A percentile compares a stretch with the other conserved stretches of the same genome.
phyloP scores from a whole-genome alignment of 2,797 vertebrate genomes.

The Liparis tanakae region DNA sequence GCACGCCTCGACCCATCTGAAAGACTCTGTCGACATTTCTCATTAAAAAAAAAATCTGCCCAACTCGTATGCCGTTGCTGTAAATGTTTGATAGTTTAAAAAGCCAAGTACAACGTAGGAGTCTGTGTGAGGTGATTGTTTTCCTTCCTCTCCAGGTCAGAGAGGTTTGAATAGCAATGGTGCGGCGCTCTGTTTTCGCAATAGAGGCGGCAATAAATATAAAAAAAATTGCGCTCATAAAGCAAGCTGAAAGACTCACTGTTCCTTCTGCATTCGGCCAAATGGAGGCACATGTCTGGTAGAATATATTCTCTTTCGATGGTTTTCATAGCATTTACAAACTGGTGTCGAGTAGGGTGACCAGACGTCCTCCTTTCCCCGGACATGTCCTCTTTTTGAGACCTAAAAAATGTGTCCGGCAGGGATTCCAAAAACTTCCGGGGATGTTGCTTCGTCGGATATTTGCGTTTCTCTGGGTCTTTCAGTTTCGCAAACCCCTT shows the following conservation, averaged over 20 bases:
- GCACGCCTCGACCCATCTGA: background rate
- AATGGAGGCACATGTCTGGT: constrained; percentile 1
- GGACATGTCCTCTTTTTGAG: no score
- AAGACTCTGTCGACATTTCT: constrained; percentile 17
- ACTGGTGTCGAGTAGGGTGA: constrained; percentile 1
- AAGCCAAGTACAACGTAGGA: background rate
- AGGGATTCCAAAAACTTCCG: no score
- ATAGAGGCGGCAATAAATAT: constrained; percentile 24
- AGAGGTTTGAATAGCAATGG: constrained; percentile 19
- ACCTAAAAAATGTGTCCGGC: no score
- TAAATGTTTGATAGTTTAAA: background rate
- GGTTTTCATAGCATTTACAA: background rate
- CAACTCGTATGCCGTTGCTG: background rate
- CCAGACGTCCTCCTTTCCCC: no score
- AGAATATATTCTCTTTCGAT: background rate
- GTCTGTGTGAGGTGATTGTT: constrained; percentile 1
- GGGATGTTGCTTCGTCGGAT: no score
- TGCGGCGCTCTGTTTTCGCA: constrained; percentile 40
- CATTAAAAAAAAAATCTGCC: constrained; percentile 4
- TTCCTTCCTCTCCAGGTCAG: constrained; percentile 9
- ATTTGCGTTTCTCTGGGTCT: no score
- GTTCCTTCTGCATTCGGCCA: constrained; percentile 11
- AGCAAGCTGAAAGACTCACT: constrained; percentile 19
- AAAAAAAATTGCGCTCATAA: constrained; percentile 22
- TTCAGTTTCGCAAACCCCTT: no score